These are phyloP conservation scores for Drosophila trapezifrons DNA, from an alignment of 1,140 invertebrate species.

Conservation along the genomic window DNA sequence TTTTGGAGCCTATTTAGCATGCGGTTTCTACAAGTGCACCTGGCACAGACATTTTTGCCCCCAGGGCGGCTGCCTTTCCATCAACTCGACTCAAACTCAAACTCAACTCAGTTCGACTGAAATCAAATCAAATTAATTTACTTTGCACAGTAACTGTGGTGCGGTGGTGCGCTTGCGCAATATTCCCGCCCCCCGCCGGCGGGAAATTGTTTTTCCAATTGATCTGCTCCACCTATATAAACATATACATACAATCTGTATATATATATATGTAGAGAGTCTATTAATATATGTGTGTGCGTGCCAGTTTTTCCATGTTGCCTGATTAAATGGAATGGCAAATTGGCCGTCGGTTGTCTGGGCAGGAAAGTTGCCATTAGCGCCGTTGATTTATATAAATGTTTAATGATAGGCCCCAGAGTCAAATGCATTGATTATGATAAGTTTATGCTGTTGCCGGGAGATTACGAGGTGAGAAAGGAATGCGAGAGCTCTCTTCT, in stretches of 20 bases:
- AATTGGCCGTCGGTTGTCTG: conserved; percentile 41
- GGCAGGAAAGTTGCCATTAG: conserved; percentile 68
- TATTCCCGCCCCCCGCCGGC: conserved; percentile 49
- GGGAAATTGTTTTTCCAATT: conserved; percentile 72
- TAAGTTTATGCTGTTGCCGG: conserved; percentile 28
- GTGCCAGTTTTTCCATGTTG: conserved; percentile 49
- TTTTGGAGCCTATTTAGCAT: not conserved
- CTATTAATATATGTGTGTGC: conserved; percentile 14
- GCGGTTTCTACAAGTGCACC: conserved; percentile 17
- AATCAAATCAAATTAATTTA: conserved; percentile 62
- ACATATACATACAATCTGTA: not conserved
- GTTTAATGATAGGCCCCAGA: conserved; percentile 55
- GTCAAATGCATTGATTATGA: conserved; percentile 42
- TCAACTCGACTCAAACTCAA: conserved; percentile 14
- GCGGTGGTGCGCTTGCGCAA: conserved; percentile 64
- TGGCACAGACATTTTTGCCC: conserved; percentile 13
- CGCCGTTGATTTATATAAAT: conserved; percentile 73
- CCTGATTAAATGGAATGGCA: conserved; percentile 61
- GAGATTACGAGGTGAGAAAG: conserved; percentile 56
- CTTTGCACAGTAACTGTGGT: conserved; percentile 25
- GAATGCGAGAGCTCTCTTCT: conserved; percentile 13
- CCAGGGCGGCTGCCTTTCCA: conserved; percentile 32
- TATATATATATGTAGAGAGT: conserved; percentile 3
- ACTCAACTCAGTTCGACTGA: conserved; percentile 14
- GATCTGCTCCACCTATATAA: conserved; percentile 39